Evolutionary conservation across 2,888 invertebrate genomes (phyloP), one percentile per base, ranked within the genome.

Genomic region (Notodonta ziczac): DNA sequence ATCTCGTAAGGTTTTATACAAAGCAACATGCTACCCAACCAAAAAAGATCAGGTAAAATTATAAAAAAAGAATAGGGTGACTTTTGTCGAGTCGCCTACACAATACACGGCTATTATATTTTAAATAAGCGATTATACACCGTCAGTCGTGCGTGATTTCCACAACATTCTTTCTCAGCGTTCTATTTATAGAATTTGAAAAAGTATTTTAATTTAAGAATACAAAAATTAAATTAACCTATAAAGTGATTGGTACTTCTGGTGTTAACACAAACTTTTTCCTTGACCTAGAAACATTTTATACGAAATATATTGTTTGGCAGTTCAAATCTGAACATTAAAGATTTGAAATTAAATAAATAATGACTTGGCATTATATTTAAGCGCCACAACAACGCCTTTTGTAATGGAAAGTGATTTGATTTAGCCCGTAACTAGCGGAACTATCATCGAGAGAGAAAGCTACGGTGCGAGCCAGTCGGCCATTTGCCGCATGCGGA

Each of bases 401-500:
- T 70, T 48, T 56, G 63, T 32, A 74, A 69, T 73, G 74, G 84
- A 87, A 87, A 86, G 87, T 87, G 77, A 70, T 76, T 74, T 68
- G 55, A 64, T 69, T 72, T 63, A 62, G 62, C 66, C 61, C 66
- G 68, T 68, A 70, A 68, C 52, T 56, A 60, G 57, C 55, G 55
- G 12, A 48, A 57, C 53, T 24, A 24, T 24, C 58, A 61, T 63
- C 73, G 80, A 81, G 79, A 87, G 91, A 89, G 92, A 93, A 93
- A 91, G 92, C 87, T 84, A 61, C 72, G 67, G 62, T 80, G 81
- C 81, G 82, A 72, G 74, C 70, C 78, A 78, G 90, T 88, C 91
- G 86, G 91, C 91, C 90, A 92, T 91, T 90, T 89, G 85, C 88
- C 79, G 80, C 63, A 61, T 56, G 65, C 70, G 65, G 60, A 76